These are phyloP conservation scores for Capromys pilorides DNA, from an alignment of 2,797 vertebrate genomes.

Conservation along the genomic window DNA sequence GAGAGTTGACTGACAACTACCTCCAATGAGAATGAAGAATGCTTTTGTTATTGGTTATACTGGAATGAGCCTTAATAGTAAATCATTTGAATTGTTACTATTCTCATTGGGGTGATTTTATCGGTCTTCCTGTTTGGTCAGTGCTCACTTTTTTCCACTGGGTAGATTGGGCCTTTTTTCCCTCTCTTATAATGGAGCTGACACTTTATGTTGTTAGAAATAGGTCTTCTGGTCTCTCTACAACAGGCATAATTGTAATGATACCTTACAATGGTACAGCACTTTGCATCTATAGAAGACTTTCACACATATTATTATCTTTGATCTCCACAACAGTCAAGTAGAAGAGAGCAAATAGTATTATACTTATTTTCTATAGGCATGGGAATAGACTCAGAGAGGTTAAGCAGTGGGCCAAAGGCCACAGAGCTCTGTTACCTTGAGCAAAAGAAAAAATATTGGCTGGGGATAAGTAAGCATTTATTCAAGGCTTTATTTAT, in stretches of 20 bases:
- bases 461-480: slow-evolving; percentile 2
- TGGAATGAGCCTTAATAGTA: slow-evolving; percentile 9
- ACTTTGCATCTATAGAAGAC: neutral
- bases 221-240: neutral
- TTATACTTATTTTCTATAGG: slow-evolving; percentile 44
- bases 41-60: slow-evolving; percentile 41
- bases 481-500: slow-evolving; percentile 44
- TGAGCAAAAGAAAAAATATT: slow-evolving; percentile 28
- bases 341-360: neutral
- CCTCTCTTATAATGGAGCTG: slow-evolving; percentile 31
- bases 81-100: slow-evolving; percentile 36
- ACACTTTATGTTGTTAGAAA: slow-evolving; percentile 2
- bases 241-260: neutral
- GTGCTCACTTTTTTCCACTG: slow-evolving; percentile 42
- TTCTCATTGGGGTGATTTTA: slow-evolving; percentile 36
- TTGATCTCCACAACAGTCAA: slow-evolving; percentile 48
- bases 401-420: slow-evolving; percentile 32
- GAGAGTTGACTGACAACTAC: neutral
- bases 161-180: slow-evolving; percentile 53
- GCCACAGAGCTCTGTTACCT: slow-evolving; percentile 49
- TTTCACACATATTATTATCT: neutral
- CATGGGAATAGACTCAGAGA: slow-evolving; percentile 44
- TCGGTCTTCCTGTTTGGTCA: slow-evolving; percentile 53
- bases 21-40: slow-evolving; percentile 24
- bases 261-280: neutral